phyloP scores from a whole-genome alignment of 1,140 invertebrate species.

The Notospermus geniculatus region DNA sequence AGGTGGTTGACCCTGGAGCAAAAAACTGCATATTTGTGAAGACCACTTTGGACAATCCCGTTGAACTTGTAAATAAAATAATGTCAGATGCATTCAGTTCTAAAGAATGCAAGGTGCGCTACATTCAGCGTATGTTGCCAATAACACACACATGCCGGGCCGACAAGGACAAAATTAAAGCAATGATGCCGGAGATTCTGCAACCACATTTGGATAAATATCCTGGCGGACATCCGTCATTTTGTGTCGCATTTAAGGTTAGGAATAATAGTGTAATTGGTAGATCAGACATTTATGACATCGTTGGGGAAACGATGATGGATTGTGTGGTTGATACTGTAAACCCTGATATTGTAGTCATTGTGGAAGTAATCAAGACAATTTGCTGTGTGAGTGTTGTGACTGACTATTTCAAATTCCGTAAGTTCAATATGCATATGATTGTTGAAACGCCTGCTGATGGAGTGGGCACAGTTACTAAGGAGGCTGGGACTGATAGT shows the following conservation, averaged over 20 bases:
- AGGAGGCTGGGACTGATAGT: constrained; percentile 3
- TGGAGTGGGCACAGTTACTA: not conserved
- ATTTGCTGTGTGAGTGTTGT: constrained; percentile 52
- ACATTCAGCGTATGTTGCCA: constrained; percentile 75
- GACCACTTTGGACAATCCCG: constrained; percentile 71
- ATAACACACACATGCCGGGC: constrained; percentile 78
- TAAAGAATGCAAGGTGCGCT: constrained; percentile 80
- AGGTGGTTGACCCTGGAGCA: constrained; percentile 71
- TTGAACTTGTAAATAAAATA: constrained; percentile 68
- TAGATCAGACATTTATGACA: constrained; percentile 59
- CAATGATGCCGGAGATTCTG: constrained; percentile 66
- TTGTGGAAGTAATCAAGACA: constrained; percentile 47
- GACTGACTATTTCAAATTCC: constrained; percentile 44
- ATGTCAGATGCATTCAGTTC: constrained; percentile 71
- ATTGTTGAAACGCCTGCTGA: constrained; percentile 23
- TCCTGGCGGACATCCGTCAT: constrained; percentile 64
- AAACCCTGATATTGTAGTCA: constrained; percentile 44
- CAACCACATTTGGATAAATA: constrained; percentile 70
- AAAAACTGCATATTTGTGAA: constrained; percentile 83
- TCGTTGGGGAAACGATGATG: constrained; percentile 32
- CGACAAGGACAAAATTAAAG: constrained; percentile 69
- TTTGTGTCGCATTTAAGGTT: constrained; percentile 75
- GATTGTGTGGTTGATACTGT: constrained; percentile 35
- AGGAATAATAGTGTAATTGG: constrained; percentile 72
- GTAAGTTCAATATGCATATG: constrained; percentile 54